Percentiles rank a stretch among this genome's conserved stretches.
Evolutionary conservation across 2,797 vertebrate species (phyloP).

Genomic region (Lutjanus campechanus): DNA sequence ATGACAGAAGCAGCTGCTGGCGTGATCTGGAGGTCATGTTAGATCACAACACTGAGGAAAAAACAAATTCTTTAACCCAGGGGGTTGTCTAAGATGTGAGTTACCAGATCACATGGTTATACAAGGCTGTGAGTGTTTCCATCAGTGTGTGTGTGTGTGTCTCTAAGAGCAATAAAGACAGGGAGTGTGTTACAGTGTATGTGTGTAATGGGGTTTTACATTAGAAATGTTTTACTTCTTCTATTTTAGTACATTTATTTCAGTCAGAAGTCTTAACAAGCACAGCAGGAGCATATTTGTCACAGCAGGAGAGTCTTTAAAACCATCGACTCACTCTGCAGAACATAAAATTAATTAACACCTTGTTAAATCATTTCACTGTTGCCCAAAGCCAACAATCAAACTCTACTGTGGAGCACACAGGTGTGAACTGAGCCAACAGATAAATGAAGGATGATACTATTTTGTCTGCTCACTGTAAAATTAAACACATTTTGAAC

Average conservation of each 20-base stretch:
- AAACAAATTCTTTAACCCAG: slow-evolving; percentile 80
- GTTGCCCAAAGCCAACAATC: not conserved
- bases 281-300: not conserved
- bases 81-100: slow-evolving; percentile 67
- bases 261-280: not conserved
- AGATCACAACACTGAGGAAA: slow-evolving; percentile 73
- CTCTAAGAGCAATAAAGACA: not conserved
- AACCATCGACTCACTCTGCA: slow-evolving; percentile 12
- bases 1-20: slow-evolving; percentile 80
- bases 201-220: not conserved
- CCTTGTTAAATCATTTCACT: not conserved
- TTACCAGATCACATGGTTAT: slow-evolving; percentile 71
- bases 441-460: not conserved
- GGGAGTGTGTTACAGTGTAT: not conserved
- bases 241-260: slow-evolving; percentile 1
- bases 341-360: slow-evolving; percentile 23
- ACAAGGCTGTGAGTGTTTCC: slow-evolving; percentile 42
- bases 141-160: not conserved
- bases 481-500: no score
- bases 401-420: not conserved
- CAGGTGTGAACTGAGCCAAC: slow-evolving; percentile 4
- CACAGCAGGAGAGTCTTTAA: slow-evolving; percentile 21
- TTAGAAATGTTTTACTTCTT: not conserved
- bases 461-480: not conserved
- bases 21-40: slow-evolving; percentile 75